These are phyloP conservation scores for Microcebus ravelobensis DNA, from an alignment of 2,113 vertebrate genomes.

Conservation along the genomic window DNA sequence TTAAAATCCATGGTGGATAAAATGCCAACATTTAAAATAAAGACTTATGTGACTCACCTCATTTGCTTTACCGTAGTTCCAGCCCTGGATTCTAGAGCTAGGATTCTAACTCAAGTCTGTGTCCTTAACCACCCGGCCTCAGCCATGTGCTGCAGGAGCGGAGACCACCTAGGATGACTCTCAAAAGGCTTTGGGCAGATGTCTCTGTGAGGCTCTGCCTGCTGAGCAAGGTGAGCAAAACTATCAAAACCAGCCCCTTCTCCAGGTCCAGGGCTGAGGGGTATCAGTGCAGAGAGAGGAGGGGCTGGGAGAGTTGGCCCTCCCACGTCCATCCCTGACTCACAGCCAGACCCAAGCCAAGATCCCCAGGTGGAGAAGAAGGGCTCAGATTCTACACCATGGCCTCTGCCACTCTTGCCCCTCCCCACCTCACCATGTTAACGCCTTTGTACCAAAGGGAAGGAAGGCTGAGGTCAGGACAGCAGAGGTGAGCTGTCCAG, in stretches of 20 bases:
- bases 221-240: not conserved
- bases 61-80: too few species aligned
- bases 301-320: not conserved
- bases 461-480: not conserved
- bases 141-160: not conserved
- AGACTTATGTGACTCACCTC: not conserved
- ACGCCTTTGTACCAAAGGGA: not conserved
- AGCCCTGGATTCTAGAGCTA: not conserved
- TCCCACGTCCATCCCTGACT: not conserved
- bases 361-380: not conserved
- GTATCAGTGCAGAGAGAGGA: not conserved
- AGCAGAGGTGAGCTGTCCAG: not conserved
- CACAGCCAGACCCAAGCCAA: not conserved
- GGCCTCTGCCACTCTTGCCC: not conserved
- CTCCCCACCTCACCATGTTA: not conserved
- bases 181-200: not conserved
- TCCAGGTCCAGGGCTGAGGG: not conserved
- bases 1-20: not conserved
- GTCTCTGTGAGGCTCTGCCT: not conserved
- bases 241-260: too few species aligned
- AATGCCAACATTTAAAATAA: not conserved
- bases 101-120: not conserved
- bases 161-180: not conserved
- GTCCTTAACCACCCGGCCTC: too few species aligned
- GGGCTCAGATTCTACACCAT: rapidly evolving